Evolutionary conservation across 2,113 vertebrate species (phyloP).

Genomic region (Orthonyx spaldingii): DNA sequence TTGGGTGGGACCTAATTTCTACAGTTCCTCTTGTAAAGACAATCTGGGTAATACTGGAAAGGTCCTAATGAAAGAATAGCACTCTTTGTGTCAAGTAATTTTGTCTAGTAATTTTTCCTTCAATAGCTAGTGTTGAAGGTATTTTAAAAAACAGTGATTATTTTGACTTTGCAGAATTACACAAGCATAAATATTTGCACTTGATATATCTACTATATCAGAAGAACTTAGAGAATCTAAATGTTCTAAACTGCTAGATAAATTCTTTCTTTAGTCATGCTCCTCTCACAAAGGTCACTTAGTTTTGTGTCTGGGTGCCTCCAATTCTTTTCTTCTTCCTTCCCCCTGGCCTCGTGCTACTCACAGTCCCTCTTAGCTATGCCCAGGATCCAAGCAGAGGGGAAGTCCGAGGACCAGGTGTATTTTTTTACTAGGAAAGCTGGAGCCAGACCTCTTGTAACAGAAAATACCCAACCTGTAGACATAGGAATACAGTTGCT

Average conservation of each 20-base stretch:
- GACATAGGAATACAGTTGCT: background rate
- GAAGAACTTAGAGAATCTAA: background rate
- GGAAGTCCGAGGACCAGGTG: background rate
- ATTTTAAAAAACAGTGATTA: fast-evolving
- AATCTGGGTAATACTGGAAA: background rate
- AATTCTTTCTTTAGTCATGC: background rate
- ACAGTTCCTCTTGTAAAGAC: background rate
- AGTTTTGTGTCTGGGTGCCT: background rate
- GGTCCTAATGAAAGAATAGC: background rate
- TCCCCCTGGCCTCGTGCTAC: background rate
- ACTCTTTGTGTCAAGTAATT: background rate
- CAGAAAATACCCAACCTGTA: slow-evolving; percentile 1
- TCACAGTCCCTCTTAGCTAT: background rate
- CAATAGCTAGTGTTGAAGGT: background rate
- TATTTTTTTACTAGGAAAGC: background rate
- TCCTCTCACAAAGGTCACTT: background rate
- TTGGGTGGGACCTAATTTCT: background rate
- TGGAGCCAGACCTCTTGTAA: background rate
- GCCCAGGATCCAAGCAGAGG: background rate
- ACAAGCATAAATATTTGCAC: background rate
- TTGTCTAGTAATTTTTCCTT: background rate
- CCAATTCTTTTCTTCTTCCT: background rate
- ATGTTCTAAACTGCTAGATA: background rate
- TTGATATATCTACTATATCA: background rate
- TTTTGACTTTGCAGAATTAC: background rate